These are phyloP conservation scores for Epiperipatus broadwayi DNA, from an alignment of 2,888 invertebrate species.

Conservation along the genomic window DNA sequence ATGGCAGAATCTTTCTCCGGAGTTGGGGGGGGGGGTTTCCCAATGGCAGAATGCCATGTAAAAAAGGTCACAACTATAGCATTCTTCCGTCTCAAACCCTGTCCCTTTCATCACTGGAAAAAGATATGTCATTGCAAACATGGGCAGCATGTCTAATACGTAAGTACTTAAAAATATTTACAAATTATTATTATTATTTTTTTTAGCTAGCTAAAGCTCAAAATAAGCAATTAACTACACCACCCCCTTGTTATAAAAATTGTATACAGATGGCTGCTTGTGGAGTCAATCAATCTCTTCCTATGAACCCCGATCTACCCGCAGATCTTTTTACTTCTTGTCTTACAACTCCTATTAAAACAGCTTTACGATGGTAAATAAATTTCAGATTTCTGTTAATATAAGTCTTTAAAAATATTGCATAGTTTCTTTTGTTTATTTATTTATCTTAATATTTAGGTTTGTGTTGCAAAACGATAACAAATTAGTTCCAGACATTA, in stretches of 20 bases:
- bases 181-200: too few species aligned
- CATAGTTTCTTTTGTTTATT: conserved; percentile 7
- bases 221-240: conserved; percentile 16
- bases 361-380: conserved; percentile 63
- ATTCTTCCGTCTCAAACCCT: too few species aligned
- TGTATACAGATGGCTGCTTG: conserved; percentile 96
- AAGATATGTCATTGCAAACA: too few species aligned
- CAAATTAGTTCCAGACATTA: conserved; percentile 57
- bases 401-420: conserved; percentile 8
- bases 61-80: too few species aligned
- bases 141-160: too few species aligned
- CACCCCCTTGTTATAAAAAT: conserved; percentile 43
- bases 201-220: conserved; percentile 21
- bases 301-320: conserved; percentile 91
- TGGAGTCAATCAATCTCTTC: conserved; percentile 72
- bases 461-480: conserved; percentile 67
- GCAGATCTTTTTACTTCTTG: conserved; percentile 95
- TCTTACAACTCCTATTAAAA: conserved; percentile 92
- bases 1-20: too few species aligned
- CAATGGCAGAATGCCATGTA: too few species aligned
- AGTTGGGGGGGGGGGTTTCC: too few species aligned
- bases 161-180: too few species aligned
- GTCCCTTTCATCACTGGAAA: too few species aligned
- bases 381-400: conserved; percentile 15
- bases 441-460: conserved; percentile 25